phyloP scores from a whole-genome alignment of 2,797 vertebrate species.

The Pangasius larnaudii region DNA sequence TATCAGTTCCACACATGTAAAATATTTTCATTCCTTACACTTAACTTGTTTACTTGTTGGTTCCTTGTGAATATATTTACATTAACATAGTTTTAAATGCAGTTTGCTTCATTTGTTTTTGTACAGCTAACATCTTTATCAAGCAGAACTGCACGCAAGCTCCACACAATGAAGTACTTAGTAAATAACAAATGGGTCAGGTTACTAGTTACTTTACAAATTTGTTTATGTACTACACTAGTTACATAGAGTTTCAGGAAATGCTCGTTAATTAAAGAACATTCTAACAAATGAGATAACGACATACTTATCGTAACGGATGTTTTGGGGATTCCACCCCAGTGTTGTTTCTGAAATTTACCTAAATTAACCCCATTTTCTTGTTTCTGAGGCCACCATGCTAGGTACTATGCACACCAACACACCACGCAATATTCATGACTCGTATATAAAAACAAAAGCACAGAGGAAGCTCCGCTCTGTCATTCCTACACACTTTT shows the following conservation, averaged over 20 bases:
- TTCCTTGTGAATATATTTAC: not conserved
- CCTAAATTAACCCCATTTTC: not conserved
- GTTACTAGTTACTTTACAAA: no score
- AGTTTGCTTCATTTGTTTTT: not conserved
- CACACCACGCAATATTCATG: constrained; percentile 3
- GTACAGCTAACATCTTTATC: not conserved
- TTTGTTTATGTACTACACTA: no score
- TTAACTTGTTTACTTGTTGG: not conserved
- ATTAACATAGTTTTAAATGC: not conserved
- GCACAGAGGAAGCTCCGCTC: not conserved
- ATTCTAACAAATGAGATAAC: not conserved
- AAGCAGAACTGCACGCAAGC: not conserved
- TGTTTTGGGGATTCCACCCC: not conserved
- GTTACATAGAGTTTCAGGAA: not conserved
- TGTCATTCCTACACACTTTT: constrained; percentile 9
- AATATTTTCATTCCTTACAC: not conserved
- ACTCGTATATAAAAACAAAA: constrained; percentile 13
- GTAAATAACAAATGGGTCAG: not conserved
- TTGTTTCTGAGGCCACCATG: not conserved
- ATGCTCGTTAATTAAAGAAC: not conserved
- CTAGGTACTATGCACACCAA: not conserved
- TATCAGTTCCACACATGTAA: not conserved
- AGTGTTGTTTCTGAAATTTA: not conserved
- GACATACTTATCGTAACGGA: not conserved
- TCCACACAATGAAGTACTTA: not conserved